Conservation (phyloP, 1,140 invertebrate genomes). For the Drosophila teissieri region DNA sequence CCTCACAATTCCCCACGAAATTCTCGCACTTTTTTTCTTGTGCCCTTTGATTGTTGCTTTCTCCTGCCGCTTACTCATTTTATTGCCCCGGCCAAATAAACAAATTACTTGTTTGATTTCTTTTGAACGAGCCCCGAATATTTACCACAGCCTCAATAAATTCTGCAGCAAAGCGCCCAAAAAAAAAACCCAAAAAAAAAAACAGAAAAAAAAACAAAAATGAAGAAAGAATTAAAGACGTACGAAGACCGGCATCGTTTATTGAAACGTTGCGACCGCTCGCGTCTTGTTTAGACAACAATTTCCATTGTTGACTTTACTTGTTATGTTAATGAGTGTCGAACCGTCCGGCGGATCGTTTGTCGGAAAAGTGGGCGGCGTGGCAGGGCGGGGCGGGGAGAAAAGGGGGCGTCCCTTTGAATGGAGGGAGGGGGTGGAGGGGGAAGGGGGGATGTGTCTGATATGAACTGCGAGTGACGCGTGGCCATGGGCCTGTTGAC, state of each 20-base stretch:
- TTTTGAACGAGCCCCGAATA: conserved; percentile 81
- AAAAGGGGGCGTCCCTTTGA: background rate
- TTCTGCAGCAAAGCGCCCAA: conserved; percentile 60
- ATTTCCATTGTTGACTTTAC: conserved; percentile 82
- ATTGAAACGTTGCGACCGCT: conserved; percentile 71
- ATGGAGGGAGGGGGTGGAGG: background rate
- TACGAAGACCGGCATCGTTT: conserved; percentile 52
- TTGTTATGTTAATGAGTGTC: conserved; percentile 80
- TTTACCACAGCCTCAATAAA: conserved; percentile 82
- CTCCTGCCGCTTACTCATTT: conserved; percentile 60
- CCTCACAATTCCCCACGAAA: background rate
- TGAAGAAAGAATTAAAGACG: background rate
- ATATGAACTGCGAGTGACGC: conserved; percentile 56
- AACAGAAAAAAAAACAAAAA: background rate
- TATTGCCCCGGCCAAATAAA: conserved; percentile 77
- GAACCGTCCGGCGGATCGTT: conserved; percentile 35
- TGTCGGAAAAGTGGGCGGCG: conserved; percentile 36
- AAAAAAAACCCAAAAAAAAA: conserved; percentile 2
- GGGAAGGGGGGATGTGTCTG: background rate
- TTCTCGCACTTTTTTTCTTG: background rate
- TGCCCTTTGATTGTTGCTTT: conserved; percentile 23
- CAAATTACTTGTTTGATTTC: conserved; percentile 83
- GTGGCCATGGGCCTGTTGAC: conserved; percentile 74
- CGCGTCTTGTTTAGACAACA: conserved; percentile 80
- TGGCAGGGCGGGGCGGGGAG: conserved; percentile 1